Conservation (phyloP, 53 echinoderm and acorn worm genomes). For the Henricia sp. region DNA sequence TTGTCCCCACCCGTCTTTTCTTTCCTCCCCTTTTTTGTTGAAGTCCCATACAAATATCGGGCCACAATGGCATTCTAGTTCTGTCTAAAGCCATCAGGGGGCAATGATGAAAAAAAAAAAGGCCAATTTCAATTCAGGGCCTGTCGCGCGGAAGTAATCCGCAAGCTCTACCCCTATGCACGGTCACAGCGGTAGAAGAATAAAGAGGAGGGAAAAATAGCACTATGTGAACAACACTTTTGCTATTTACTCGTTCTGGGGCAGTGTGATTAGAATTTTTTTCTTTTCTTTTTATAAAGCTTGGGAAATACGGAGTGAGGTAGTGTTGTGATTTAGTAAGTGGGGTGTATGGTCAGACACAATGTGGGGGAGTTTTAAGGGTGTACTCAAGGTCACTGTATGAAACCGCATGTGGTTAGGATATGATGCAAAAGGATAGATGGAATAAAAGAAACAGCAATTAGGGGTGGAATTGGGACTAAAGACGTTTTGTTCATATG, state of each 20-base stretch:
- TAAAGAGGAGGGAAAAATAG: constrained; percentile 7
- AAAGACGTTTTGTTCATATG: too few species aligned
- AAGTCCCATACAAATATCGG: constrained; percentile 5
- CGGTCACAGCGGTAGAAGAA: constrained; percentile 19
- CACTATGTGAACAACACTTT: constrained; percentile 40
- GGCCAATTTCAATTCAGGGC: constrained; percentile 55
- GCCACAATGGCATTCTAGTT: constrained; percentile 62
- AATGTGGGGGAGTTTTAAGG: neutral
- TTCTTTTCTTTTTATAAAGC: constrained; percentile 8
- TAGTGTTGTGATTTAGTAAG: constrained; percentile 26
- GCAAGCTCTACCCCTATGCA: constrained; percentile 46
- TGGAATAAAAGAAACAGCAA: too few species aligned
- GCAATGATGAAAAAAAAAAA: constrained; percentile 37
- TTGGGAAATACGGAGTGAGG: constrained; percentile 12
- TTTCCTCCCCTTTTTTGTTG: neutral
- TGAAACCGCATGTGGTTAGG: too few species aligned
- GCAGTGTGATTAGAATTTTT: constrained; percentile 26
- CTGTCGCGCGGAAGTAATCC: constrained; percentile 52
- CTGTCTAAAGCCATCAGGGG: constrained; percentile 39
- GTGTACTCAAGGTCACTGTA: constrained; percentile 42
- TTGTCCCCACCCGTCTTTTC: neutral
- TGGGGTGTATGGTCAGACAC: constrained; percentile 1
- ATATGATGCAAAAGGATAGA: too few species aligned
- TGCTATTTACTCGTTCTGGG: constrained; percentile 30
- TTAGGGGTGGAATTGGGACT: too few species aligned